These are phyloP conservation scores for Ganaspis brasiliensis DNA, from an alignment of 2,888 invertebrate species.

Conservation along the genomic window DNA sequence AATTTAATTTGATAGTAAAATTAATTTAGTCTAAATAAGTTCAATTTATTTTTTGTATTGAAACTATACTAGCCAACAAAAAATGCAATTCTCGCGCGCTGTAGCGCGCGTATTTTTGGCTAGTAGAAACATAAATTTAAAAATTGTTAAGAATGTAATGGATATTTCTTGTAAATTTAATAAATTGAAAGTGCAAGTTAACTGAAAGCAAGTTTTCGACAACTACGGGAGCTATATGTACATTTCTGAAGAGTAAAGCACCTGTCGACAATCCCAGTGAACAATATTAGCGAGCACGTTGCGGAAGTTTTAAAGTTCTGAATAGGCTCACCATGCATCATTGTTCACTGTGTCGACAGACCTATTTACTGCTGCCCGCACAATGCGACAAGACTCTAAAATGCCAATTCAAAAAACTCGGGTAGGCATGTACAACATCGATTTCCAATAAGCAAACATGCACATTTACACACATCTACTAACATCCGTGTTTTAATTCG, in stretches of 20 bases:
- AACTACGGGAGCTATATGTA: not conserved
- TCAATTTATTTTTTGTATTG: no score
- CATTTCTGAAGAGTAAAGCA: conserved; percentile 16
- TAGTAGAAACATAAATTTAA: no score
- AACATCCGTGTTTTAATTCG: not conserved
- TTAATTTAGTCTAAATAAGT: no score
- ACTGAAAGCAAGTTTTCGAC: not conserved
- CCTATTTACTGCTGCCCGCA: conserved; percentile 23
- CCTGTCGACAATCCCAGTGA: conserved; percentile 8
- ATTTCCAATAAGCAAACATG: conserved; percentile 13
- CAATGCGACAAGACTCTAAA: conserved; percentile 16
- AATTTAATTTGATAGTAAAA: no score
- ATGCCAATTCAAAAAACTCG: conserved; percentile 2
- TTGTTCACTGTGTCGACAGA: conserved; percentile 51
- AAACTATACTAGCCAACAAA: no score
- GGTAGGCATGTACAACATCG: conserved; percentile 21
- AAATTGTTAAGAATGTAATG: no score
- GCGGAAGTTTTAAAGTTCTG: conserved; percentile 49
- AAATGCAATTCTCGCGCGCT: no score
- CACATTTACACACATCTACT: not conserved
- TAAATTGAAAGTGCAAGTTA: not conserved
- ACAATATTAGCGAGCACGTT: conserved; percentile 43
- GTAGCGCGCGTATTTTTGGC: no score
- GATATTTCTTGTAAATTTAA: no score
- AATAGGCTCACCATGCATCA: conserved; percentile 46